These are phyloP conservation scores for Apodemia mormo DNA, from an alignment of 2,888 invertebrate species.

Conservation along the genomic window DNA sequence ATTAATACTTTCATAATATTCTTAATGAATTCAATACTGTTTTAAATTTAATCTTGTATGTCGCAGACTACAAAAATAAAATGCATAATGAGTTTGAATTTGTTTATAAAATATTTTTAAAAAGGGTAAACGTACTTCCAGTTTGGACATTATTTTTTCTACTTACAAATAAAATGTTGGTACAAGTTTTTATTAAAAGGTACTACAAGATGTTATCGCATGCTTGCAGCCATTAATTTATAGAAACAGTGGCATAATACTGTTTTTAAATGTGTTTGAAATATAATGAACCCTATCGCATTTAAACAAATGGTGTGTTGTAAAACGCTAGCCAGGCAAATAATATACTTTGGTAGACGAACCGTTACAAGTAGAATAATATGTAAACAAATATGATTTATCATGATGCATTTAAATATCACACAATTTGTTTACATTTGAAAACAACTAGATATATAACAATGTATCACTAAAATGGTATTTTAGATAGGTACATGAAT, in stretches of 20 bases:
- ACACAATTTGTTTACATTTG: not conserved
- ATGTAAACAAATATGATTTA: not conserved
- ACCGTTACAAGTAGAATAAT: not conserved
- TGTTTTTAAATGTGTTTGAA: constrained; percentile 18
- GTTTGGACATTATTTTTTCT: not conserved
- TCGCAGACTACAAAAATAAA: not conserved
- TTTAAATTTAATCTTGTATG: too few species aligned
- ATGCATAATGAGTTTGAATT: not conserved
- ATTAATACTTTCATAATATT: too few species aligned
- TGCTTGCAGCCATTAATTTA: constrained; percentile 11
- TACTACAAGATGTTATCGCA: constrained; percentile 16
- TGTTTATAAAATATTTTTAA: not conserved
- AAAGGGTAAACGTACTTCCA: not conserved
- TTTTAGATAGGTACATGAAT: too few species aligned
- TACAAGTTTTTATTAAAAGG: constrained; percentile 12
- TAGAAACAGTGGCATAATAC: constrained; percentile 5
- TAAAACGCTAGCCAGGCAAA: constrained; percentile 9
- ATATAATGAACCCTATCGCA: constrained; percentile 17
- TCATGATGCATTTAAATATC: constrained; percentile 2
- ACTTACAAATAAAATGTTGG: not conserved
- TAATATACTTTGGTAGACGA: constrained; percentile 8
- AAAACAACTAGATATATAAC: too few species aligned
- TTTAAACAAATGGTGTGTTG: constrained; percentile 8
- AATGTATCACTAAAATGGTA: too few species aligned
- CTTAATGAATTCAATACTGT: too few species aligned